Evolutionary conservation across 2,888 invertebrate genomes (phyloP).

Genomic region (Gymnocheta viridis): DNA sequence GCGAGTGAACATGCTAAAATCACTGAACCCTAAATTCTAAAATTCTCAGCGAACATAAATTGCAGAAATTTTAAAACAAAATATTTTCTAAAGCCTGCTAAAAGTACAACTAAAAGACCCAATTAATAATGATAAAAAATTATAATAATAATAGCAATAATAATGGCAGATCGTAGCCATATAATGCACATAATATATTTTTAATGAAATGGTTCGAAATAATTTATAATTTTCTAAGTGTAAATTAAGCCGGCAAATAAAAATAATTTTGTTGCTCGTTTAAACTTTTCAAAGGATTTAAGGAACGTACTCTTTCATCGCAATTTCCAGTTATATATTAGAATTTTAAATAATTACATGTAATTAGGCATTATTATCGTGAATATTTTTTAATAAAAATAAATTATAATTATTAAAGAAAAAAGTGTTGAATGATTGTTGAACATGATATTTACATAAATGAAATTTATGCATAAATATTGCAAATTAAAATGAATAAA

Average conservation of each 20-base stretch:
- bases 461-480: not conserved
- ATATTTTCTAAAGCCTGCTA: not conserved
- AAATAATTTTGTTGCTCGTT: too few relatives aligned
- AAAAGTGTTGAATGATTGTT: not conserved
- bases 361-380: not conserved
- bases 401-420: not conserved
- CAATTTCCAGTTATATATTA: not conserved
- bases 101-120: not conserved
- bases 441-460: not conserved
- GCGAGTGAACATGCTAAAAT: not conserved
- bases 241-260: too few relatives aligned
- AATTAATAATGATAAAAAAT: constrained; percentile 11
- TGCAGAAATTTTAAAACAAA: not conserved
- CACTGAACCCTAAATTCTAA: too few relatives aligned
- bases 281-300: too few relatives aligned
- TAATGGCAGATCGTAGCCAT: too few relatives aligned
- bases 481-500: not conserved
- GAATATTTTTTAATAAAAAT: not conserved
- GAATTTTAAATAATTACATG: not conserved
- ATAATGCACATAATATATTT: too few relatives aligned
- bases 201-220: too few relatives aligned
- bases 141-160: too few relatives aligned
- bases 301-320: too few relatives aligned
- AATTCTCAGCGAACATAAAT: not conserved
- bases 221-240: too few relatives aligned